Conservation (phyloP, 2,113 vertebrate genomes). For the Lepus europaeus region DNA sequence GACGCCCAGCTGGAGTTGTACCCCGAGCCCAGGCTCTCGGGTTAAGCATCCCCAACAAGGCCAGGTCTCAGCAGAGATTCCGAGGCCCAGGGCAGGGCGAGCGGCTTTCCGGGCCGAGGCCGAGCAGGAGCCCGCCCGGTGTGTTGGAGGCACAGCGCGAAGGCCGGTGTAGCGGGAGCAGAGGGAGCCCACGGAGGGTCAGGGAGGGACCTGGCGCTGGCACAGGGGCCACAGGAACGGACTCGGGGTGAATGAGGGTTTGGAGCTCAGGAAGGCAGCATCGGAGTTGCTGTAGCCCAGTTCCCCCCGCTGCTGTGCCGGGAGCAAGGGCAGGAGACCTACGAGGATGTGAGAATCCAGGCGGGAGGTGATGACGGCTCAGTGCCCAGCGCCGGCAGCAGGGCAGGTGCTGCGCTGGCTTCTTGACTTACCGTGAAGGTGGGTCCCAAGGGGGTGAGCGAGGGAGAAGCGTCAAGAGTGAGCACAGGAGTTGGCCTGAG, state of each 20-base stretch:
- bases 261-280: neutral
- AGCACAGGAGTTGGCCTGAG: neutral
- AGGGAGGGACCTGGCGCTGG: neutral
- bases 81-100: neutral
- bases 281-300: neutral
- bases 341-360: neutral
- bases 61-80: neutral
- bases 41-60: neutral
- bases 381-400: neutral
- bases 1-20: neutral
- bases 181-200: neutral
- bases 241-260: neutral
- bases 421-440: neutral
- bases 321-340: neutral
- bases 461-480: neutral
- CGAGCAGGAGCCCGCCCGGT: neutral
- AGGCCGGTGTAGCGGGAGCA: neutral
- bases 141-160: neutral
- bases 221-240: no score
- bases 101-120: neutral
- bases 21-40: neutral
- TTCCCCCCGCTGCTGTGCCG: neutral
- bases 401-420: fast-evolving
- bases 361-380: neutral
- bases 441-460: neutral